phyloP scores from a whole-genome alignment of 30 jellyfish, hydroid and myxozoan species.

The Pelagia noctiluca region DNA sequence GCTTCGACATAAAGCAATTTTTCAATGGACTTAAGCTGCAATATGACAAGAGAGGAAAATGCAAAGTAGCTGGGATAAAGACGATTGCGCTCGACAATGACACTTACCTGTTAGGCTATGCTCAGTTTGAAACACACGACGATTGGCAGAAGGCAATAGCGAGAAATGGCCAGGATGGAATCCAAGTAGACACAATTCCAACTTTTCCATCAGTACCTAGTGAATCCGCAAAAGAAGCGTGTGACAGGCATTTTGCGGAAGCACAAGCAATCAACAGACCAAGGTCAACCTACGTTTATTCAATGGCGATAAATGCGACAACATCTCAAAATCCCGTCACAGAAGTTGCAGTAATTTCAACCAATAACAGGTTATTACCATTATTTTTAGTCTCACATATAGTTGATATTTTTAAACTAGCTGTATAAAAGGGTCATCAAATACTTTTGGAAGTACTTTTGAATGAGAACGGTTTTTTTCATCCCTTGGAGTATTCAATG shows the following conservation, averaged over 20 bases:
- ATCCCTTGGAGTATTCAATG: too few relatives aligned
- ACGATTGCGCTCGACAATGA: background rate
- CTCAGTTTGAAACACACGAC: slow-evolving; percentile 18
- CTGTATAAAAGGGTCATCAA: background rate
- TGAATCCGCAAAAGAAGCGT: background rate
- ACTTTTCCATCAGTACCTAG: slow-evolving; percentile 16
- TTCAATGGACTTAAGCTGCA: background rate
- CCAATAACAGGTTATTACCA: slow-evolving; percentile 24
- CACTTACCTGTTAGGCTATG: slow-evolving; percentile 1
- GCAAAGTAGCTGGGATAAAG: background rate
- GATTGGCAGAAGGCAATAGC: slow-evolving; percentile 10
- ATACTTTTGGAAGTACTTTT: background rate
- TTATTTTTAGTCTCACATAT: too few relatives aligned
- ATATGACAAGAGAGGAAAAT: background rate
- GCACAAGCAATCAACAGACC: slow-evolving; percentile 27
- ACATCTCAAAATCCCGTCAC: background rate
- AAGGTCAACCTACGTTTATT: slow-evolving; percentile 29
- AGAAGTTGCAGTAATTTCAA: background rate
- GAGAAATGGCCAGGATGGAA: slow-evolving; percentile 7
- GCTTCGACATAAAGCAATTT: background rate
- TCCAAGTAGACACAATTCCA: background rate
- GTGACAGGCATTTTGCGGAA: slow-evolving; percentile 21
- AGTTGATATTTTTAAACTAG: background rate
- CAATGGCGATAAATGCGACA: slow-evolving; percentile 20
- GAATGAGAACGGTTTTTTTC: background rate